Percentiles rank a stretch among this genome's conserved stretches.
phyloP scores from a whole-genome alignment of 1,140 invertebrate genomes.

The Drosophila ficusphila region DNA sequence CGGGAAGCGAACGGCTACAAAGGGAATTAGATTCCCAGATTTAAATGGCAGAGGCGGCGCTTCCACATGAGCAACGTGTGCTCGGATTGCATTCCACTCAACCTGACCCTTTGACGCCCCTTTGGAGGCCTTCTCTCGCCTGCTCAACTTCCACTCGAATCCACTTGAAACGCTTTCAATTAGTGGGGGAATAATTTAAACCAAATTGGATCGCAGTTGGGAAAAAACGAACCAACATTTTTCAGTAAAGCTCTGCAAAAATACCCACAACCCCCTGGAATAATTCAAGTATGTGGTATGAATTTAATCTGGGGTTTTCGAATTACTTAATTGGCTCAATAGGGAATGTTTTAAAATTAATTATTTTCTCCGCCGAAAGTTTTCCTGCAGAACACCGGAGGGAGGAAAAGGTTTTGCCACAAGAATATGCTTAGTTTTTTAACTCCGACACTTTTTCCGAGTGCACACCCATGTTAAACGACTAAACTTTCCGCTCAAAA shows the following conservation, averaged over 20 bases:
- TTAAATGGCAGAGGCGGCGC: neutral
- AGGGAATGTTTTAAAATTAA: neutral
- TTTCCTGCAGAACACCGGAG: too few relatives aligned
- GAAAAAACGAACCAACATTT: constrained; percentile 1
- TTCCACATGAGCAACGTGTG: constrained; percentile 18
- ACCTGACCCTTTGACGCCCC: constrained; percentile 20
- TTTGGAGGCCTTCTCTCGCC: neutral
- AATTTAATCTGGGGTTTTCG: neutral
- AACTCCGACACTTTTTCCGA: neutral
- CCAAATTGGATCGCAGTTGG: constrained; percentile 7
- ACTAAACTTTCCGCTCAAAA: constrained; percentile 1
- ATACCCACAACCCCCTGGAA: neutral
- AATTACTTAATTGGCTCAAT: neutral
- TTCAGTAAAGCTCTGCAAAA: neutral
- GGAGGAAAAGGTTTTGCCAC: too few relatives aligned
- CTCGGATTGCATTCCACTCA: constrained; percentile 36
- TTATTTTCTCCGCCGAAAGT: too few relatives aligned
- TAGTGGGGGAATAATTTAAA: constrained; percentile 38
- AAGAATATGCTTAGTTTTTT: neutral
- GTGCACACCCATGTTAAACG: constrained; percentile 1
- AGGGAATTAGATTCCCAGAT: constrained; percentile 23
- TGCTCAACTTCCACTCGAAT: constrained; percentile 20
- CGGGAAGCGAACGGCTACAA: constrained; percentile 5
- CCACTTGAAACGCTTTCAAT: constrained; percentile 32
- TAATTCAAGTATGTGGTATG: neutral